Percentiles rank a stretch among this genome's conserved stretches.
phyloP scores from a whole-genome alignment of 1,140 invertebrate species.

The Macrosteles quadrilineatus region DNA sequence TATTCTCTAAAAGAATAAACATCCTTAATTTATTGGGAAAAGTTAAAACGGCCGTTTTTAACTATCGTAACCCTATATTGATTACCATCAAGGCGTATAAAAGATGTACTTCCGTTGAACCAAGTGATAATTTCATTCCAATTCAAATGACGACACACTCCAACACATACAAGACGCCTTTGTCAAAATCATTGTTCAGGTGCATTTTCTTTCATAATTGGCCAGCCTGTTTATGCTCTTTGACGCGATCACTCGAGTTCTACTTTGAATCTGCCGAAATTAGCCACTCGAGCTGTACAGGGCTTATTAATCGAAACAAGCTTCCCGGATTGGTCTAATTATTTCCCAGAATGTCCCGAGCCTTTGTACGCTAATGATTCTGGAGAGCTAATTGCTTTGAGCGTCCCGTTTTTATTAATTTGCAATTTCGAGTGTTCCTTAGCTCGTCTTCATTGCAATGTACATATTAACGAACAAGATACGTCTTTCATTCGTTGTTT shows the following conservation, averaged over 20 bases:
- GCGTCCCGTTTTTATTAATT: slow-evolving; percentile 5
- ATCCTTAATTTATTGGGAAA: too few species aligned
- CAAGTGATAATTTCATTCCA: too few species aligned
- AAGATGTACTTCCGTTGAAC: too few species aligned
- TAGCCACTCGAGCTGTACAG: slow-evolving; percentile 7
- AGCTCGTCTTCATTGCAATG: slow-evolving; percentile 2
- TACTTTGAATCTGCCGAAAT: background rate
- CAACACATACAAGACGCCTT: background rate
- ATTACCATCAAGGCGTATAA: too few species aligned
- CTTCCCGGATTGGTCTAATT: slow-evolving; percentile 10
- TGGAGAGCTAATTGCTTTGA: background rate
- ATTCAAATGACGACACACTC: too few species aligned
- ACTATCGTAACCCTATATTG: too few species aligned
- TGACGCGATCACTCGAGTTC: background rate
- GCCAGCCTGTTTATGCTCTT: slow-evolving; percentile 13
- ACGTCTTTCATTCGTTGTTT: background rate
- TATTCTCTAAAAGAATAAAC: too few species aligned
- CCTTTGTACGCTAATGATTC: background rate
- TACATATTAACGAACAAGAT: background rate
- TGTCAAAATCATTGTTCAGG: background rate
- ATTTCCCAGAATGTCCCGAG: background rate
- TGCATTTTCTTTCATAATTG: background rate
- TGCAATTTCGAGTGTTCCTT: slow-evolving; percentile 11
- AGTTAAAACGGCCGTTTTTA: too few species aligned
- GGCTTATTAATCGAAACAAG: slow-evolving; percentile 16